These are phyloP conservation scores for Cydia splendana DNA, from an alignment of 1,140 invertebrate genomes.

Conservation along the genomic window DNA sequence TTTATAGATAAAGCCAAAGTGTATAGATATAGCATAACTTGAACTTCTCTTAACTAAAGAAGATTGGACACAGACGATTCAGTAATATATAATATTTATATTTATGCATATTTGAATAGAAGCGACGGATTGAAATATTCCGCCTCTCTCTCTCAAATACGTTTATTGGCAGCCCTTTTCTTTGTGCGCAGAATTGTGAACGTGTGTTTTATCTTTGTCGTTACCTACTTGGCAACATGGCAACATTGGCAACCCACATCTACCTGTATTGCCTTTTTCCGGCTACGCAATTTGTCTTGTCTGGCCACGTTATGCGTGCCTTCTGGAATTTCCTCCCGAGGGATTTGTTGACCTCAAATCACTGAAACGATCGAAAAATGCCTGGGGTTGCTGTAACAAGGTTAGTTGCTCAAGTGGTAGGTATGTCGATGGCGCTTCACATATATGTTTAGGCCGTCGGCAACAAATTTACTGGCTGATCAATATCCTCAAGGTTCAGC, in stretches of 20 bases:
- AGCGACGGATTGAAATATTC: neutral
- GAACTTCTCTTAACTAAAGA: neutral
- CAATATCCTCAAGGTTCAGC: slow-evolving; percentile 29
- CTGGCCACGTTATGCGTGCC: slow-evolving; percentile 15
- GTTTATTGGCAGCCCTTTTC: neutral
- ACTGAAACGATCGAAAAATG: slow-evolving; percentile 13
- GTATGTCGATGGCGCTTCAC: neutral
- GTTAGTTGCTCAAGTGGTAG: neutral
- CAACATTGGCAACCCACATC: slow-evolving; percentile 5
- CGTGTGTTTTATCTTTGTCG: slow-evolving; percentile 13
- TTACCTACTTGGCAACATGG: neutral
- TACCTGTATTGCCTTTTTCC: slow-evolving; percentile 27
- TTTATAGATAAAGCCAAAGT: neutral
- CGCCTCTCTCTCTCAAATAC: neutral
- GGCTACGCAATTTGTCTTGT: slow-evolving; percentile 23
- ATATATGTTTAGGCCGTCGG: slow-evolving; percentile 23
- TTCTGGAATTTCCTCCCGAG: slow-evolving; percentile 14
- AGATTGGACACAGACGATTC: neutral
- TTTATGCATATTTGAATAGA: neutral
- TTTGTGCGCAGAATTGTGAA: neutral
- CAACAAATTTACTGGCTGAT: slow-evolving; percentile 19
- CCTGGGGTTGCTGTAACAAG: neutral
- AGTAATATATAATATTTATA: too few relatives aligned
- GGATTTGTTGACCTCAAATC: slow-evolving; percentile 29
- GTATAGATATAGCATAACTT: neutral